Evolutionary conservation across 2,113 vertebrate genomes (phyloP), one percentile per base, ranked within the genome.

Genomic region (Cebus imitator): DNA sequence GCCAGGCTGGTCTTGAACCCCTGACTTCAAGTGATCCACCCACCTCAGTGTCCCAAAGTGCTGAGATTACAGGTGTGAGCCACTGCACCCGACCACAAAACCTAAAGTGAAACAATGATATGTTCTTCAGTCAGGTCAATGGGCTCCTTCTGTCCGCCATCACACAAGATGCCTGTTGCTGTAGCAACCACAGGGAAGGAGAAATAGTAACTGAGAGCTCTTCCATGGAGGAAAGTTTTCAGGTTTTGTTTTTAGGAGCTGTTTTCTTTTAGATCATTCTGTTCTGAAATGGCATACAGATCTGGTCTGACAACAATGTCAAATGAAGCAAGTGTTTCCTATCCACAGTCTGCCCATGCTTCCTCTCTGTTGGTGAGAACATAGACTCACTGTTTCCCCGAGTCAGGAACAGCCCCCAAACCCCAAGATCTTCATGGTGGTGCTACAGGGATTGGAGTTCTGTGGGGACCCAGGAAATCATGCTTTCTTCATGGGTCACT

Each of bases 361-460:
- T 45, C 52, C n/a, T 30, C 30, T 9, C 32, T 9, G 32, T 61
- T 40, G 20, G 8, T 40, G 20, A 17, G 6, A 58, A 64, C 50
- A 30, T 4, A 5, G 1, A 1, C 30, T 10, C 5, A 30, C 70
- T 57, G 48, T 27, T 27, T 27, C 20, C 37, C 2, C 4, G 10
- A 70, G 17, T 8, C 17, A 32, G 12, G 12, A 64, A 25, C 45
- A 3, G 25, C 16, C 27, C 40, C 45, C 3, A 18, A 20, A 16
- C 40, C 45, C 43, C 43, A 52, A 1, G 21, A 37, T 70, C 45
- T 12, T 27, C 21, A 5, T 4, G 21, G 40, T 8, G 25, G 40
- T 45, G 40, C 40, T 21, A 18, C 1, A 1, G 23, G 9, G 20
- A 37, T 12, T 25, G 37, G 37, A 40, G 37, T 37, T 72, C 68